Base-by-base conservation (phyloP, 2,113 vertebrate species). In the Atlantisia rogersi region DNA sequence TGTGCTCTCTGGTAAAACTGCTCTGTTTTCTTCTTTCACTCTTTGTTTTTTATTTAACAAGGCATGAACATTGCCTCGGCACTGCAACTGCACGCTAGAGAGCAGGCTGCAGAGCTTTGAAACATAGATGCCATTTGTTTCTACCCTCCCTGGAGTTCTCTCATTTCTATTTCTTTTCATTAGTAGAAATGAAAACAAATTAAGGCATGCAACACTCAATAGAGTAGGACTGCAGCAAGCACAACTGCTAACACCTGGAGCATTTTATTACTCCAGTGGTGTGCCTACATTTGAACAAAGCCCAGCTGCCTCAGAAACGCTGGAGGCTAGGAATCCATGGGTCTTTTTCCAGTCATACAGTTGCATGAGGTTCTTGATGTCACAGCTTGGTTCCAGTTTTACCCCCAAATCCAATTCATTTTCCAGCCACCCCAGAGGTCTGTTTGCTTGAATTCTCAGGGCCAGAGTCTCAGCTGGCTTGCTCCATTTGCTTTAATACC, bases 171-270 rank as follows among this genome's bases (percentile, higher is more conserved):
- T 96, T 97, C 91, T 97, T 98, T 98, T 97, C 95, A 92, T 97
- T 97, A 97, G 91, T 39, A 44, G 63, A 96, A 97, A 97, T 93
- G 75, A 94, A 97, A 98, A 95, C 86, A 96, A 97, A 96, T 96
- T 85, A 92, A 94, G 78, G 95, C 25, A 11, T 78, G 83, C 63
- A 94, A 82, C 92, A 56, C 62, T 89, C 88, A 46, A 56, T 26
- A 88, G 82, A 91, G 70, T 74, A 91, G 70, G 77, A 59, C 58
- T 94, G 68, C 59, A 92, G 58, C 64, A 96, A 89, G 67, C 44
- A 74, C 80, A 75, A 78, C 52, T 62, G 67, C 82, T 63, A 84
- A 25, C 86, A 92, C 83, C 84, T 91, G 95, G 63, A 94, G 44
- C 64, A 32, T 63, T 67, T 67, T 53, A 32, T 74, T 64, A 53